Conservation (phyloP, 1,140 invertebrate species). For the Globodera ellingtonae region DNA sequence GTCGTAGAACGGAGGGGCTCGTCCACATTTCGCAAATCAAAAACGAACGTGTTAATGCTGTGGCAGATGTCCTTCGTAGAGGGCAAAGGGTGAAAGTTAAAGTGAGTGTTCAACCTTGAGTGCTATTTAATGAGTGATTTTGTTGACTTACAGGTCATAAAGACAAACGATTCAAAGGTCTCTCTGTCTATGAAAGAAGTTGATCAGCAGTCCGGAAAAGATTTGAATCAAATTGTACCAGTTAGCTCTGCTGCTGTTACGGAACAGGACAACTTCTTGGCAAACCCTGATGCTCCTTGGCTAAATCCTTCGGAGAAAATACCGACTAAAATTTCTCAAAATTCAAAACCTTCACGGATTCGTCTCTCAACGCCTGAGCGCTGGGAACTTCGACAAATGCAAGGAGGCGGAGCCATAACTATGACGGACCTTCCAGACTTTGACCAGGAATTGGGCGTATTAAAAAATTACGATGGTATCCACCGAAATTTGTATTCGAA, state of each 20-base stretch:
- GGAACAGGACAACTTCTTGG: constrained; percentile 43
- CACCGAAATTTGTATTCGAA: constrained; percentile 52
- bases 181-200: constrained; percentile 97
- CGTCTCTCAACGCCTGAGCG: constrained; percentile 93
- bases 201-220: constrained; percentile 88
- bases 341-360: constrained; percentile 67
- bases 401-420: constrained; percentile 66
- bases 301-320: constrained; percentile 67
- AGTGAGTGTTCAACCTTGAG: constrained; percentile 67
- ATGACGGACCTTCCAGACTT: constrained; percentile 69
- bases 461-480: constrained; percentile 67
- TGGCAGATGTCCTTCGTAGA: constrained; percentile 86
- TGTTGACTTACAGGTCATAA: constrained; percentile 74
- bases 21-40: constrained; percentile 92
- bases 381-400: constrained; percentile 73
- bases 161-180: constrained; percentile 77
- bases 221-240: constrained; percentile 81
- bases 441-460: constrained; percentile 69
- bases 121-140: constrained; percentile 65
- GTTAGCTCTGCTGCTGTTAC: constrained; percentile 41
- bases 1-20: constrained; percentile 84
- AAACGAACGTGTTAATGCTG: constrained; percentile 90
- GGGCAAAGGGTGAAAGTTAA: constrained; percentile 83
- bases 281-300: constrained; percentile 72
- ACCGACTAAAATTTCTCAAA: constrained; percentile 73